phyloP scores from a whole-genome alignment of 2,888 invertebrate species.

The Sylvicola fuscatus region DNA sequence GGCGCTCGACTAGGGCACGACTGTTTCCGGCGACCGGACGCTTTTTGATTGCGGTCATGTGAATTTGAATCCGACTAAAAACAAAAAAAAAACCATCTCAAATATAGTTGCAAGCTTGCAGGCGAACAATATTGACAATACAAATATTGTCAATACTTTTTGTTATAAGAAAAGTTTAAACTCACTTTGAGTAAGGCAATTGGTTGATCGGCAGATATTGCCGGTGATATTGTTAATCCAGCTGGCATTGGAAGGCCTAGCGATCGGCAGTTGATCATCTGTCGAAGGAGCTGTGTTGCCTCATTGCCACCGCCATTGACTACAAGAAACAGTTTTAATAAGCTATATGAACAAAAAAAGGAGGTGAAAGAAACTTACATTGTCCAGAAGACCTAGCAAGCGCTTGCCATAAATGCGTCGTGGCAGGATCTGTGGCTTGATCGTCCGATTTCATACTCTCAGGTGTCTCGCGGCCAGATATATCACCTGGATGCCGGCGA shows the following conservation, averaged over 20 bases:
- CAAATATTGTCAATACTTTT: not conserved
- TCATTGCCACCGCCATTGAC: constrained; percentile 37
- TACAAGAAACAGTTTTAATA: constrained; percentile 10
- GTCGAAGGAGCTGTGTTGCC: constrained; percentile 51
- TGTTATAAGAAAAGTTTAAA: constrained; percentile 8
- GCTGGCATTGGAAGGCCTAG: constrained; percentile 48
- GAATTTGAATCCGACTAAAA: not conserved
- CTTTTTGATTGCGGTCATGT: constrained; percentile 9
- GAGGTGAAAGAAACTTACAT: not conserved
- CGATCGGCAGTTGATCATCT: constrained; percentile 56
- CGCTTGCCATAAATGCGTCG: constrained; percentile 26
- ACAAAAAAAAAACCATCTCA: not conserved
- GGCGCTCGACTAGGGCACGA: constrained; percentile 53
- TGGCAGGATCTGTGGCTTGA: constrained; percentile 22
- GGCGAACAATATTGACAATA: no score
- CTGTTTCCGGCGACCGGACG: constrained; percentile 50
- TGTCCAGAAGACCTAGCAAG: constrained; percentile 16
- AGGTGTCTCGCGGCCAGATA: constrained; percentile 12
- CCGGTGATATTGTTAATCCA: constrained; percentile 15
- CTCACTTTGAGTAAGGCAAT: constrained; percentile 20
- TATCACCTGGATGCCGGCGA: not conserved
- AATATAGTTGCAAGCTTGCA: not conserved
- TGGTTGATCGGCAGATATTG: constrained; percentile 19
- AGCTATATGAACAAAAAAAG: not conserved
- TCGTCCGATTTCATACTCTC: constrained; percentile 23